phyloP scores from a whole-genome alignment of 2,888 invertebrate species.

The Augiades crinisus region DNA sequence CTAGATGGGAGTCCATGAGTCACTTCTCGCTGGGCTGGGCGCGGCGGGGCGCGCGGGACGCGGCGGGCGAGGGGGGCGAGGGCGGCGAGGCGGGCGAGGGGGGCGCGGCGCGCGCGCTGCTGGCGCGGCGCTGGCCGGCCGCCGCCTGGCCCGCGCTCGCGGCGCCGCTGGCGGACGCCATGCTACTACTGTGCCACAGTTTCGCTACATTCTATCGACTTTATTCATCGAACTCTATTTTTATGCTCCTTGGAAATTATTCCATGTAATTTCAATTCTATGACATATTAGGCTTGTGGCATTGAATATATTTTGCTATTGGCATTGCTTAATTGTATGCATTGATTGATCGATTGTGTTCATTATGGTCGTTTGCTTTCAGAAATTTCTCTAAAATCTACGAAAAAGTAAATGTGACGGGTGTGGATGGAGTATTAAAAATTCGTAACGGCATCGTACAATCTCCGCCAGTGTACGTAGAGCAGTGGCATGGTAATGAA shows the following conservation, averaged over 20 bases:
- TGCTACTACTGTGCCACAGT: not conserved
- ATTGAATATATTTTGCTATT: not conserved
- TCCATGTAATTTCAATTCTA: not conserved
- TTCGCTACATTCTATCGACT: constrained; percentile 4
- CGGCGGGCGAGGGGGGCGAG: constrained; percentile 8
- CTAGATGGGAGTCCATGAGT: constrained; percentile 6
- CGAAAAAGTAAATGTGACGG: constrained; percentile 6
- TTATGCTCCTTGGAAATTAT: not conserved
- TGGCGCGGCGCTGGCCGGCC: constrained; percentile 16
- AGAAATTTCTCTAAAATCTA: constrained; percentile 24
- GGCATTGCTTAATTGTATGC: not conserved
- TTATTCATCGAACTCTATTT: constrained; percentile 6
- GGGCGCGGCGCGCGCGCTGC: constrained; percentile 22
- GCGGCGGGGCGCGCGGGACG: constrained; percentile 28
- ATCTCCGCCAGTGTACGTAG: constrained; percentile 31
- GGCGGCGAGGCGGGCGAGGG: not conserved
- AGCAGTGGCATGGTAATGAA: constrained; percentile 30
- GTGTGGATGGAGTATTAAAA: constrained; percentile 14
- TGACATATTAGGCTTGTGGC: not conserved
- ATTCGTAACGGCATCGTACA: constrained; percentile 6
- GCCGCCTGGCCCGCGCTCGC: constrained; percentile 33
- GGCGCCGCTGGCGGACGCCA: constrained; percentile 28
- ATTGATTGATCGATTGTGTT: too few relatives aligned
- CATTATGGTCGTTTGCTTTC: constrained; percentile 2
- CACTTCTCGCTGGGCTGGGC: constrained; percentile 39